Evolutionary conservation across 2,797 vertebrate genomes (phyloP).

Genomic region (Spea hammondii): DNA sequence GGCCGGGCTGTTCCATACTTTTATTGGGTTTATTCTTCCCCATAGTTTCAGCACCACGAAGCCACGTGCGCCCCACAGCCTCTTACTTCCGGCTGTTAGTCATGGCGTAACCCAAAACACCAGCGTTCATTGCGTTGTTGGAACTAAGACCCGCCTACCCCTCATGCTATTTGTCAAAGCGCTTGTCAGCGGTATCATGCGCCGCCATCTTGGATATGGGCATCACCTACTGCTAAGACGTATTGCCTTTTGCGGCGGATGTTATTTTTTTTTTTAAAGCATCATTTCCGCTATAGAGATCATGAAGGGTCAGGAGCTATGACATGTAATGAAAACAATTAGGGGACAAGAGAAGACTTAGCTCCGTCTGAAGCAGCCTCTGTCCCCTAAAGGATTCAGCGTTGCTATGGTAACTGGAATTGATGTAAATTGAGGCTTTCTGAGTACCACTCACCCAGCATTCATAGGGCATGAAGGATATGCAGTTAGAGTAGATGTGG

Average conservation of each 20-base stretch:
- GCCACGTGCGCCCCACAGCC: neutral
- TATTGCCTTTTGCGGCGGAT: neutral
- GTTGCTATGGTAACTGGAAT: slow-evolving; percentile 1
- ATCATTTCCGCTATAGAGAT: neutral
- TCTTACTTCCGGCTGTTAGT: neutral
- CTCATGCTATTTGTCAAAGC: neutral
- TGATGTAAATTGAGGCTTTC: no score
- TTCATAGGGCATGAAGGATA: no score
- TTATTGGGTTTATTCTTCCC: neutral
- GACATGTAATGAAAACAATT: neutral
- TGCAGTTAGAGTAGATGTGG: no score
- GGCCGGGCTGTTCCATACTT: neutral
- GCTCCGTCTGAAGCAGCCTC: neutral
- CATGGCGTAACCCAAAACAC: slow-evolving; percentile 3
- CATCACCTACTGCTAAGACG: neutral
- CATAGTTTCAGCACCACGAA: slow-evolving; percentile 1
- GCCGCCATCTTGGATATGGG: slow-evolving; percentile 19
- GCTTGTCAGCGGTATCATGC: neutral
- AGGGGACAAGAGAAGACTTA: no score
- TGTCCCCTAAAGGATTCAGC: neutral
- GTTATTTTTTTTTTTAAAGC: neutral
- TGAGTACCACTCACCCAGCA: no score
- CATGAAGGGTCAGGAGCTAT: neutral
- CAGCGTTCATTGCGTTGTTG: neutral
- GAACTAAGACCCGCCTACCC: neutral